Conservation (phyloP, 2,797 vertebrate species). For the Pangasius larnaudii region DNA sequence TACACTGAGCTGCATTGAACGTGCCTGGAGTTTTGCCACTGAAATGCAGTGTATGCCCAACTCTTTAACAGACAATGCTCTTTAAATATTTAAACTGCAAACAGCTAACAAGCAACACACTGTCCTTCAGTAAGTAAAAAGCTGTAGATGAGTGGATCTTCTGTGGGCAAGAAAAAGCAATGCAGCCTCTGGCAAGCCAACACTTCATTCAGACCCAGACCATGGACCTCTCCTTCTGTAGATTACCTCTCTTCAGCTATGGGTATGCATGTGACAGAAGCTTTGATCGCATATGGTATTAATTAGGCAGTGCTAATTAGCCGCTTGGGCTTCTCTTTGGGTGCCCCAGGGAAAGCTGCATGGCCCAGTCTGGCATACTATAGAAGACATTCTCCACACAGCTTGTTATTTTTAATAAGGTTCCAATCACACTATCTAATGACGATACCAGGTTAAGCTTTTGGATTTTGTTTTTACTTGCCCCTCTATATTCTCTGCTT, state of each 20-base stretch:
- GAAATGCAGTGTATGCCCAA: slow-evolving; percentile 12
- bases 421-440: slow-evolving; percentile 43
- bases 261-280: slow-evolving; percentile 22
- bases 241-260: slow-evolving; percentile 20
- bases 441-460: slow-evolving; percentile 23
- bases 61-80: neutral
- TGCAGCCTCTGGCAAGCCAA: slow-evolving; percentile 8
- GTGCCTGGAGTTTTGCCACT: slow-evolving; percentile 13
- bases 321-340: slow-evolving; percentile 16
- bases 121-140: slow-evolving; percentile 26
- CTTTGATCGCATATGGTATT: slow-evolving; percentile 57
- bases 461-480: slow-evolving; percentile 24
- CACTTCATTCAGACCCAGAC: slow-evolving; percentile 14
- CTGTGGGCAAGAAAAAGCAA: slow-evolving; percentile 4
- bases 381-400: slow-evolving; percentile 22
- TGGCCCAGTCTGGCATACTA: slow-evolving; percentile 40
- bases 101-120: slow-evolving; percentile 21
- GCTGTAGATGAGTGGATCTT: neutral
- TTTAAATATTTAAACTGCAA: slow-evolving; percentile 24
- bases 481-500: slow-evolving; percentile 3
- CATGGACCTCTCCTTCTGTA: neutral
- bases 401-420: slow-evolving; percentile 55
- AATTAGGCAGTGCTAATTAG: slow-evolving; percentile 61
- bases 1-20: slow-evolving; percentile 10
- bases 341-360: slow-evolving; percentile 35